A percentile compares a stretch with the other conserved stretches of the same genome.
phyloP scores from a whole-genome alignment of 2,888 invertebrate species.

The Stenichneumon culpator region DNA sequence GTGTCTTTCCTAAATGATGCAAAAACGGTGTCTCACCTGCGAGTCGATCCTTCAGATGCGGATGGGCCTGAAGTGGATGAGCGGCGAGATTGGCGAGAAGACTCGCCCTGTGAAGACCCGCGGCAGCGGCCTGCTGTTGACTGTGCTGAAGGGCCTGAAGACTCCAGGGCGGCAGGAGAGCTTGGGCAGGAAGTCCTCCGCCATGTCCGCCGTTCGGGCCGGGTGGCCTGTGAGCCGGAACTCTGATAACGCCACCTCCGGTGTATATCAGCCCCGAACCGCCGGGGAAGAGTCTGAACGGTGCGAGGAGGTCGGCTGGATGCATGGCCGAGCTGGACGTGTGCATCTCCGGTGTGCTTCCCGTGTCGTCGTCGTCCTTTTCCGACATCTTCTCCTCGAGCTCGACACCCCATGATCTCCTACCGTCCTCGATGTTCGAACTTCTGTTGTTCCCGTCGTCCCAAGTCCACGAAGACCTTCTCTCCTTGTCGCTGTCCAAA shows the following conservation, averaged over 20 bases:
- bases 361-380: constrained; percentile 82
- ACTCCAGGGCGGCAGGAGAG: constrained; percentile 80
- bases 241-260: constrained; percentile 91
- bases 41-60: constrained; percentile 83
- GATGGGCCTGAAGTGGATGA: constrained; percentile 83
- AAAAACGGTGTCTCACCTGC: constrained; percentile 77
- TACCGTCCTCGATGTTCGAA: constrained; percentile 79
- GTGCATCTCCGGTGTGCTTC: constrained; percentile 80
- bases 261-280: constrained; percentile 84
- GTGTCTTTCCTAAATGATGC: constrained; percentile 23
- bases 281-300: constrained; percentile 79
- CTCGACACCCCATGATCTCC: constrained; percentile 82
- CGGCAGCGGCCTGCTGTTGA: constrained; percentile 82
- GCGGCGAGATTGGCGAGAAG: constrained; percentile 83
- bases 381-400: constrained; percentile 81
- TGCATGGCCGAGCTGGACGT: constrained; percentile 74
- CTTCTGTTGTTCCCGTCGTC: constrained; percentile 77
- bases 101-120: constrained; percentile 82
- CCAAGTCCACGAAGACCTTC: constrained; percentile 80
- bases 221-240: constrained; percentile 92
- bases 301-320: constrained; percentile 78
- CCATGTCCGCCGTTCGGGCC: constrained; percentile 85
- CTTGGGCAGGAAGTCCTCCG: constrained; percentile 76
- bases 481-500: constrained; percentile 81
- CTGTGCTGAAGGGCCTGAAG: constrained; percentile 82